A percentile compares a stretch with the other conserved stretches of the same genome.
Conservation (phyloP, 2,113 vertebrate species). For the Garra rufa region DNA sequence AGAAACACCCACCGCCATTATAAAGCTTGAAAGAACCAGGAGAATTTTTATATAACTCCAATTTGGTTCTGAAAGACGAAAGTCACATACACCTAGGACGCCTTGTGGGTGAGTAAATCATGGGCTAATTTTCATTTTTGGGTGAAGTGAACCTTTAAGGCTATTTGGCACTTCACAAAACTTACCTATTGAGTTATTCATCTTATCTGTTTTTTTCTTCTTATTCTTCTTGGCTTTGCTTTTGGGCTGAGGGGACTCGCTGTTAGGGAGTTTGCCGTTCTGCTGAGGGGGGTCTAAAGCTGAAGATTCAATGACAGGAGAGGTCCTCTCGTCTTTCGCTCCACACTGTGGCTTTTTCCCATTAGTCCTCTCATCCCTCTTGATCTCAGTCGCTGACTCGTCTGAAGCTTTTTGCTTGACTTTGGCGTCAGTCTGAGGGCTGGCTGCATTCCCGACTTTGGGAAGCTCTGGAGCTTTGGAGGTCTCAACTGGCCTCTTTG, state of each 20-base stretch:
- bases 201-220: constrained; percentile 95
- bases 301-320: constrained; percentile 68
- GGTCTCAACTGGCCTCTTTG: constrained; percentile 73
- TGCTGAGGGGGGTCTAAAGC: constrained; percentile 71
- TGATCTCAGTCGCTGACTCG: constrained; percentile 70
- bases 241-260: constrained; percentile 82
- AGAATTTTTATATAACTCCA: too few species aligned
- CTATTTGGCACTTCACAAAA: neutral
- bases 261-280: constrained; percentile 75
- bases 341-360: constrained; percentile 82
- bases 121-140: too few species aligned
- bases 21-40: too few species aligned
- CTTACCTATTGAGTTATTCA: constrained; percentile 88
- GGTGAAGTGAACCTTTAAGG: too few species aligned
- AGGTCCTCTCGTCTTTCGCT: constrained; percentile 80
- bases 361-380: constrained; percentile 78
- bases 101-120: too few species aligned
- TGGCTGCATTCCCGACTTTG: constrained; percentile 73
- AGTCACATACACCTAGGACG: too few species aligned
- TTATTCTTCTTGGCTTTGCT: constrained; percentile 87
- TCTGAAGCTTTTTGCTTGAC: constrained; percentile 73
- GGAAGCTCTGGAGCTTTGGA: constrained; percentile 68
- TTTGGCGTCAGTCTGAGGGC: constrained; percentile 66
- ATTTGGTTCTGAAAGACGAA: too few species aligned
- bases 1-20: too few species aligned